phyloP scores from a whole-genome alignment of 2,797 vertebrate species.

The Anableps anableps region DNA sequence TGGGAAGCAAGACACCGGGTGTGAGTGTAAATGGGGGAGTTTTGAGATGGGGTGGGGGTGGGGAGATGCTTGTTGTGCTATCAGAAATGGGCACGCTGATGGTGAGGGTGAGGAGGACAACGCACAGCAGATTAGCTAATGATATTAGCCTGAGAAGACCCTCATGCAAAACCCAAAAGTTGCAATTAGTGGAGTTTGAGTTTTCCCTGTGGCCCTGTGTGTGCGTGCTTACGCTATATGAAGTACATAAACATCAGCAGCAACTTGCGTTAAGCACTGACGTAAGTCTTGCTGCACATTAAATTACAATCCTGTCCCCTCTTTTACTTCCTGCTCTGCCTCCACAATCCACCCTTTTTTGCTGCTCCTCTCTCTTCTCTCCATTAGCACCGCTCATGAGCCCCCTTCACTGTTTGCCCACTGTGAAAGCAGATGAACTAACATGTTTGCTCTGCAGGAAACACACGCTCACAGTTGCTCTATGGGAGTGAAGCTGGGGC shows the following conservation, averaged over 20 bases:
- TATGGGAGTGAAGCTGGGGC: constrained; percentile 50
- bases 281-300: constrained; percentile 43
- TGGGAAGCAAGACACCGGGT: constrained; percentile 64
- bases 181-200: constrained; percentile 80
- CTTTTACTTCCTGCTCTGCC: constrained; percentile 35
- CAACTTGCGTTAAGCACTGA: constrained; percentile 55
- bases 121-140: constrained; percentile 85
- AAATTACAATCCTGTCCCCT: constrained; percentile 35
- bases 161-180: constrained; percentile 81
- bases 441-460: constrained; percentile 78
- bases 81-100: constrained; percentile 51
- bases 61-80: constrained; percentile 58
- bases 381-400: constrained; percentile 69
- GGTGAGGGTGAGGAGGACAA: constrained; percentile 78
- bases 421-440: constrained; percentile 77
- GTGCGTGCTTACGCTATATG: constrained; percentile 8
- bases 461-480: constrained; percentile 58
- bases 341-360: constrained; percentile 30
- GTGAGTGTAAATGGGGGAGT: constrained; percentile 7
- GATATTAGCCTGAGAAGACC: constrained; percentile 80
- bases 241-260: constrained; percentile 35
- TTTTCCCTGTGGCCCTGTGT: constrained; percentile 71
- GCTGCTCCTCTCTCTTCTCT: constrained; percentile 41
- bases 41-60: constrained; percentile 17
- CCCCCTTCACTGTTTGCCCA: constrained; percentile 70